Conservation (phyloP, 1,140 invertebrate genomes). For the Drosophila carrolli region DNA sequence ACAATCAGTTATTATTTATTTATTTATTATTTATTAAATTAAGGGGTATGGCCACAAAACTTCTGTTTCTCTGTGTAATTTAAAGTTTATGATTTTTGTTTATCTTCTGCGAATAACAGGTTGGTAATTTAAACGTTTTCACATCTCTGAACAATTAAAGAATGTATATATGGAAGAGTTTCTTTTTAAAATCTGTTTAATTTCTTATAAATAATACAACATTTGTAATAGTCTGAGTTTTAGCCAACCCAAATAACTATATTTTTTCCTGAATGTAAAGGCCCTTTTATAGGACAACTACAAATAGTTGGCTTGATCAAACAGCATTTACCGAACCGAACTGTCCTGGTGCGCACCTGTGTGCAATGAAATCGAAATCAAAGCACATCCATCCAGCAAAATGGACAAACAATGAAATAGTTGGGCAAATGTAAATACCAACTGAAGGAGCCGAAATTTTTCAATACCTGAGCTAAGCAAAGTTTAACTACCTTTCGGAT, state of each 20-base stretch:
- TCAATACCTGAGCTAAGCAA: constrained; percentile 25
- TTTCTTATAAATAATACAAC: too few relatives aligned
- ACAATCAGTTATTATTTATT: too few relatives aligned
- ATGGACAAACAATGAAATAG: constrained; percentile 49
- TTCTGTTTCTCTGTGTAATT: too few relatives aligned
- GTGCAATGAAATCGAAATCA: constrained; percentile 42
- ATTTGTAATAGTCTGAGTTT: too few relatives aligned
- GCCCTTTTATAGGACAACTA: neutral
- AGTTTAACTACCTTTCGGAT: constrained; percentile 21
- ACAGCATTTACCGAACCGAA: constrained; percentile 38
- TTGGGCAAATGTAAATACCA: constrained; percentile 39
- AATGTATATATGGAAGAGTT: too few relatives aligned
- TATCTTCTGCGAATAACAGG: too few relatives aligned
- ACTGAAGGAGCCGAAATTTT: constrained; percentile 13
- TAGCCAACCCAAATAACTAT: neutral
- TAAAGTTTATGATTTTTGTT: too few relatives aligned
- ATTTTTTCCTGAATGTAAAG: constrained; percentile 5
- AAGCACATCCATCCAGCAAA: constrained; percentile 43
- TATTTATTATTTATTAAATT: too few relatives aligned
- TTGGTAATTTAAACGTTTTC: too few relatives aligned
- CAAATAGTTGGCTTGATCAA: constrained; percentile 51
- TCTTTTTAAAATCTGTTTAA: too few relatives aligned
- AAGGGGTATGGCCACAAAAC: too few relatives aligned
- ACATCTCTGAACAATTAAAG: too few relatives aligned
- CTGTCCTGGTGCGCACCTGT: constrained; percentile 15